phyloP scores from a whole-genome alignment of 1,140 invertebrate genomes.

The Drosophila biarmipes region DNA sequence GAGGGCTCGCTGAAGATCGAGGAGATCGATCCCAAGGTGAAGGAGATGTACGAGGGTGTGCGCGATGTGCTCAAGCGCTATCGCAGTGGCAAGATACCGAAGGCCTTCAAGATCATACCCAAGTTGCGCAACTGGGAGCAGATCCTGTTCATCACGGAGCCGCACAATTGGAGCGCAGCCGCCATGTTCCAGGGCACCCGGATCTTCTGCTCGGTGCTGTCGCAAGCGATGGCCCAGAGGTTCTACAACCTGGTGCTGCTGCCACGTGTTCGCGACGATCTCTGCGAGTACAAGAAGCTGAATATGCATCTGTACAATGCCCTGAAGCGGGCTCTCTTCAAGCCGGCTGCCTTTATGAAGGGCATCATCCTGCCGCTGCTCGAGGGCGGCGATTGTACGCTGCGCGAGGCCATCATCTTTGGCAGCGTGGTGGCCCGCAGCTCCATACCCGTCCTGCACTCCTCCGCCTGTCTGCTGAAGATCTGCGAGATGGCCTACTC shows the following conservation, averaged over 20 bases:
- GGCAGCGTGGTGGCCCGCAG: conserved; percentile 95
- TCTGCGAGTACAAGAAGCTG: conserved; percentile 96
- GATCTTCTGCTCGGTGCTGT: conserved; percentile 98
- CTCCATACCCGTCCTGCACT: conserved; percentile 98
- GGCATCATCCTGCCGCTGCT: conserved; percentile 96
- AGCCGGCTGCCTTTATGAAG: conserved; percentile 99
- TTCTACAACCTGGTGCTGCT: conserved; percentile 98
- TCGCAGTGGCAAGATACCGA: conserved; percentile 97
- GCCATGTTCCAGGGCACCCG: conserved; percentile 91
- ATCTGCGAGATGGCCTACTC: conserved; percentile 99
- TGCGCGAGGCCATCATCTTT: conserved; percentile 97
- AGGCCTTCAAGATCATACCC: conserved; percentile 99
- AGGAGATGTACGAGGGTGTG: conserved; percentile 95
- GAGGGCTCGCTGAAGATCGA: conserved; percentile 89
- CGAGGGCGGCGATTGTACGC: conserved; percentile 95
- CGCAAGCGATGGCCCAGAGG: conserved; percentile 97
- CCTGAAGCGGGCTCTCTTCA: conserved; percentile 96
- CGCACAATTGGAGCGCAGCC: conserved; percentile 95
- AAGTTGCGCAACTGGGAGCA: conserved; percentile 98
- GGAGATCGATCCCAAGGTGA: conserved; percentile 91
- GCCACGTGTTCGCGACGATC: conserved; percentile 97
- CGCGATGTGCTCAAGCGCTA: conserved; percentile 94
- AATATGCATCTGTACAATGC: conserved; percentile 99
- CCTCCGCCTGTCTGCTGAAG: conserved; percentile 96
- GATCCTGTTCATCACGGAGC: conserved; percentile 94